Evolutionary conservation across 2,113 vertebrate genomes (phyloP).

Genomic region (Terrapene triunguis): DNA sequence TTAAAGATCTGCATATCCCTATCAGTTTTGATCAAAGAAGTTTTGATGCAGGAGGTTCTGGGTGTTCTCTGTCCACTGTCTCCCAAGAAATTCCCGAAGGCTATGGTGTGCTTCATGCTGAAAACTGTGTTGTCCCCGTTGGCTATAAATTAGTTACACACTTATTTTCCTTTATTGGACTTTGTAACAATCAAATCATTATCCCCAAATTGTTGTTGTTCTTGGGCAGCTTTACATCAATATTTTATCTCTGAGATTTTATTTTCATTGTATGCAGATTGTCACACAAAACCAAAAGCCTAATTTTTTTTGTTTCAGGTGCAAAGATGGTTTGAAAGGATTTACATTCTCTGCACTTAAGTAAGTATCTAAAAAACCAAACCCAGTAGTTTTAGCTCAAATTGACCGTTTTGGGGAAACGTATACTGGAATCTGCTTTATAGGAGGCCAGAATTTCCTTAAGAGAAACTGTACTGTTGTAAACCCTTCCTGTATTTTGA

Average conservation of each 20-base stretch:
- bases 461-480: neutral
- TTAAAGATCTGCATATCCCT: neutral
- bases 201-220: neutral
- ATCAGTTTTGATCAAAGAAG: slow-evolving; percentile 2
- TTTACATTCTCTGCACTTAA: slow-evolving; percentile 97
- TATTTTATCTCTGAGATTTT: neutral
- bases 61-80: neutral
- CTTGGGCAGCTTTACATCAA: accelerated
- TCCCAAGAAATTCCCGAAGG: slow-evolving; percentile 8
- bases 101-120: neutral
- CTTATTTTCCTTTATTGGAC: neutral
- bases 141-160: slow-evolving; percentile 8
- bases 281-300: neutral
- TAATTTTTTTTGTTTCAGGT: slow-evolving; percentile 82
- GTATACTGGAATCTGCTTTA: neutral
- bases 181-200: neutral
- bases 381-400: neutral
- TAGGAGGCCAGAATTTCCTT: neutral
- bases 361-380: slow-evolving; percentile 81
- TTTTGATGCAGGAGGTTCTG: neutral
- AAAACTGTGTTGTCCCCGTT: neutral
- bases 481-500: neutral
- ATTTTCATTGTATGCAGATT: neutral
- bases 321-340: slow-evolving; percentile 96
- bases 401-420: neutral